A percentile compares a stretch with the other conserved stretches of the same genome.
phyloP scores from a whole-genome alignment of 2,888 invertebrate genomes.

The Hydrotaea diabolus region DNA sequence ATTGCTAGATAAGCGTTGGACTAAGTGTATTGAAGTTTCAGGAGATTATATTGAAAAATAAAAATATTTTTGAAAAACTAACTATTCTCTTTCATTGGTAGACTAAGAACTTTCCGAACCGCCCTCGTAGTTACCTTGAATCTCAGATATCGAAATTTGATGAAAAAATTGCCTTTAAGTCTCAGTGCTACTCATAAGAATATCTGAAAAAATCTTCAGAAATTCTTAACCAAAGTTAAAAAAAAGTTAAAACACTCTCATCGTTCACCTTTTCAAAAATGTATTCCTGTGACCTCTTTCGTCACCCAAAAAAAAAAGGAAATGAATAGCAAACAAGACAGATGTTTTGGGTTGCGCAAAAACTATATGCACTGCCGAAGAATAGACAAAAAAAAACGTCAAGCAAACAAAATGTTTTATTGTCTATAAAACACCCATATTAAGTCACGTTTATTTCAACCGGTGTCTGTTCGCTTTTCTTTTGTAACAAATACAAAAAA shows the following conservation, averaged over 20 bases:
- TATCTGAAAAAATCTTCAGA: no score
- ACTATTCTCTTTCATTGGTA: no score
- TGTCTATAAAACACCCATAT: conserved; percentile 37
- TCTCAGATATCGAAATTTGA: no score
- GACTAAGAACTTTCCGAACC: no score
- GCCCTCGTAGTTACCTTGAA: no score
- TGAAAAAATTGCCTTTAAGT: background rate
- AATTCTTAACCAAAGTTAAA: no score
- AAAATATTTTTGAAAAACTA: no score
- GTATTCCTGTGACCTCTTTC: background rate
- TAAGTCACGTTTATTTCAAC: conserved; percentile 34
- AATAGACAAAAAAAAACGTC: conserved; percentile 7
- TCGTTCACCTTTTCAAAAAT: no score
- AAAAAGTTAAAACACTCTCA: background rate
- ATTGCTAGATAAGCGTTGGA: no score
- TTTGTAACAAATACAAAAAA: conserved; percentile 23
- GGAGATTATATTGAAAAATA: no score
- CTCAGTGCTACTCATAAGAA: no score
- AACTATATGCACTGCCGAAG: conserved; percentile 1
- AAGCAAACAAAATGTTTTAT: conserved; percentile 31
- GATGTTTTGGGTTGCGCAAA: conserved; percentile 1
- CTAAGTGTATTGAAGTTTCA: no score
- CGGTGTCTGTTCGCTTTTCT: background rate
- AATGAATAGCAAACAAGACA: background rate
- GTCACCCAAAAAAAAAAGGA: background rate